phyloP scores from a whole-genome alignment of 2,113 vertebrate species.

The Sterna hirundo region DNA sequence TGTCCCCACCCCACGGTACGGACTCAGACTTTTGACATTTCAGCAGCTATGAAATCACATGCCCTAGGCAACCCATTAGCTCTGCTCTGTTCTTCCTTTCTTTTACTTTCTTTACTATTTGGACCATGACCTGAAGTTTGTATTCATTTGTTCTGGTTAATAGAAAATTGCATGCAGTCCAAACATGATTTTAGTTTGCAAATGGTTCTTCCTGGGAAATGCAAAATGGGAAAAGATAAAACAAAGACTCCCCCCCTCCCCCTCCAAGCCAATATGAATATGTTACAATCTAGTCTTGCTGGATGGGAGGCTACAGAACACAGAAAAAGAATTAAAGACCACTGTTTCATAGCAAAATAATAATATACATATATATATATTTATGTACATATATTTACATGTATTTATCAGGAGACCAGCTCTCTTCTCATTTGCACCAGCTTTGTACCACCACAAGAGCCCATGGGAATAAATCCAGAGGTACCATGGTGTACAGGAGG shows the following conservation, averaged over 20 bases:
- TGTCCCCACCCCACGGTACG: background rate
- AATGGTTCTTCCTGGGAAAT: background rate
- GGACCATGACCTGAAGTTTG: conserved; percentile 3
- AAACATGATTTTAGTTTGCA: background rate
- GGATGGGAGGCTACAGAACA: background rate
- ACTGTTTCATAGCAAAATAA: background rate
- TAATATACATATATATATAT: background rate
- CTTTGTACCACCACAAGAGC: background rate
- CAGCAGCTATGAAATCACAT: background rate
- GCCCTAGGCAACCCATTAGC: background rate
- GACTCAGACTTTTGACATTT: background rate
- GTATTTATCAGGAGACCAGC: background rate
- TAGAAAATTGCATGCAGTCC: background rate
- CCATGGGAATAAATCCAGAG: background rate
- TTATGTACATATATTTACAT: background rate
- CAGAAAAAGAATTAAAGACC: background rate
- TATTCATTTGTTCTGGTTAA: conserved; percentile 36
- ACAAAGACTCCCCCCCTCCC: background rate
- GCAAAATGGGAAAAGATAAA: background rate
- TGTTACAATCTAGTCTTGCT: background rate
- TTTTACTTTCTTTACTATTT: background rate
- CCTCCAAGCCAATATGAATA: background rate
- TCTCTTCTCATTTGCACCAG: background rate
- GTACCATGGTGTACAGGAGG: background rate
- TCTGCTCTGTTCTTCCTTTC: background rate